phyloP scores from a whole-genome alignment of 2,797 vertebrate species.

The Bothrops alternatus region DNA sequence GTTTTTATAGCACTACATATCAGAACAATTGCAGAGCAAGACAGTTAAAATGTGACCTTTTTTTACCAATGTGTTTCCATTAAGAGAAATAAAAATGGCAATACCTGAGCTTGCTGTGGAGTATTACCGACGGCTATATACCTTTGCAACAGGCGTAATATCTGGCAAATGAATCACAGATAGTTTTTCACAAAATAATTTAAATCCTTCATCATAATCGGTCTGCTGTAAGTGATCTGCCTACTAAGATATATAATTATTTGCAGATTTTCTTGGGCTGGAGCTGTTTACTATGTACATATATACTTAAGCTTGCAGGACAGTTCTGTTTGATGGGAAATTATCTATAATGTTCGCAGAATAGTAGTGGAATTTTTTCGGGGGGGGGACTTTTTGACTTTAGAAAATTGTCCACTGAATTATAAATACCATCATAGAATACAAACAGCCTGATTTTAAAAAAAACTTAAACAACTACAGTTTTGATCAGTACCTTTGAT shows the following conservation, averaged over 20 bases:
- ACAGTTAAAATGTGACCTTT: neutral
- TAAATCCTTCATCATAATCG: neutral
- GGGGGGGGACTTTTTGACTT: neutral
- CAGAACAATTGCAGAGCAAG: neutral
- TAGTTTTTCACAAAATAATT: slow-evolving; percentile 15
- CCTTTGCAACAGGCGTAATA: neutral
- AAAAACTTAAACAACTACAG: neutral
- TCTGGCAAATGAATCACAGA: slow-evolving; percentile 13
- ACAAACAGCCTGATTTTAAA: neutral
- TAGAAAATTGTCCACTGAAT: neutral
- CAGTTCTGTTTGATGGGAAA: neutral
- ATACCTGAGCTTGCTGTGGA: neutral
- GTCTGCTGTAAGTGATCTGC: neutral
- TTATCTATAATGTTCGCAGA: neutral
- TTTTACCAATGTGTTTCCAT: neutral
- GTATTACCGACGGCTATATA: neutral
- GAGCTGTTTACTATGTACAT: neutral
- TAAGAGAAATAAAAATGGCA: neutral
- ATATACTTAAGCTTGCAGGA: neutral
- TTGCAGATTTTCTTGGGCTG: neutral
- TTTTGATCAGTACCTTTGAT: neutral
- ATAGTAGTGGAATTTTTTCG: neutral
- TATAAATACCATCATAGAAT: neutral
- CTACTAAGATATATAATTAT: neutral
- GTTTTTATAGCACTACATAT: neutral